Percentiles rank a stretch among this genome's conserved stretches.
Evolutionary conservation across 2,797 vertebrate species (phyloP).

Genomic region (Sebastes cheni): DNA sequence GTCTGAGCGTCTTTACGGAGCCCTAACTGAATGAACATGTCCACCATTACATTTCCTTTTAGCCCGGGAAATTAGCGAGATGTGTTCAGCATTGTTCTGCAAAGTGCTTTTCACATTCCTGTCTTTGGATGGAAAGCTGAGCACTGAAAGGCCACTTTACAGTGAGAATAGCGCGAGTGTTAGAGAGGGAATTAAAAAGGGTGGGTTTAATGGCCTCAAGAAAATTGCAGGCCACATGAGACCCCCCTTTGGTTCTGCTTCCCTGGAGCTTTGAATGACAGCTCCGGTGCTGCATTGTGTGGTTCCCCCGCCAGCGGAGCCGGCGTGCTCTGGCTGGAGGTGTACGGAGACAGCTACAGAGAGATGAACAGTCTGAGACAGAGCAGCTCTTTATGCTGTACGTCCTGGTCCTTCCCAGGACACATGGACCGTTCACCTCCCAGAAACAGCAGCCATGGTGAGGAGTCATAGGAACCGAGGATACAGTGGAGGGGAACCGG

Average conservation of each 20-base stretch:
- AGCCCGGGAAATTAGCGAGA: slow-evolving; percentile 35
- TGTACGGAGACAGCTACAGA: slow-evolving; percentile 18
- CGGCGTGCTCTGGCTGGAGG: slow-evolving; percentile 26
- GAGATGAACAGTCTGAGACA: slow-evolving; percentile 31
- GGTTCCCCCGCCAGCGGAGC: slow-evolving; percentile 63
- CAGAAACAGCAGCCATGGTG: slow-evolving; percentile 22
- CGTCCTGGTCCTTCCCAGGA: slow-evolving; percentile 35
- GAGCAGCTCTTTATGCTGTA: slow-evolving; percentile 22
- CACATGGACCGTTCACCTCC: slow-evolving; percentile 48
- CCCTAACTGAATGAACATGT: slow-evolving; percentile 5
- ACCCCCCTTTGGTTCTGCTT: slow-evolving; percentile 68
- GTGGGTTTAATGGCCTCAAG: slow-evolving; percentile 78
- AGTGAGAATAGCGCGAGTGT: slow-evolving; percentile 63
- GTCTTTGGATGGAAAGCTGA: slow-evolving; percentile 54
- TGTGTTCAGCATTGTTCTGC: slow-evolving; percentile 55
- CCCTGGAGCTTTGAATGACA: slow-evolving; percentile 82
- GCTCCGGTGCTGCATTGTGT: slow-evolving; percentile 69
- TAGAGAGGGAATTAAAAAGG: slow-evolving; percentile 80
- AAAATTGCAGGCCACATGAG: slow-evolving; percentile 80
- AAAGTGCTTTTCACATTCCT: slow-evolving; percentile 55
- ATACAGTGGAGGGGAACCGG: slow-evolving; percentile 6
- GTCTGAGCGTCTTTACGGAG: not conserved
- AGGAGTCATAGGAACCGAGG: not conserved
- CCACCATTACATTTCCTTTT: slow-evolving; percentile 29
- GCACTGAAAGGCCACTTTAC: slow-evolving; percentile 53